Percentiles rank a stretch among this genome's conserved stretches.
phyloP scores from a whole-genome alignment of 2,888 invertebrate genomes.

The Yponomeuta evonymella region DNA sequence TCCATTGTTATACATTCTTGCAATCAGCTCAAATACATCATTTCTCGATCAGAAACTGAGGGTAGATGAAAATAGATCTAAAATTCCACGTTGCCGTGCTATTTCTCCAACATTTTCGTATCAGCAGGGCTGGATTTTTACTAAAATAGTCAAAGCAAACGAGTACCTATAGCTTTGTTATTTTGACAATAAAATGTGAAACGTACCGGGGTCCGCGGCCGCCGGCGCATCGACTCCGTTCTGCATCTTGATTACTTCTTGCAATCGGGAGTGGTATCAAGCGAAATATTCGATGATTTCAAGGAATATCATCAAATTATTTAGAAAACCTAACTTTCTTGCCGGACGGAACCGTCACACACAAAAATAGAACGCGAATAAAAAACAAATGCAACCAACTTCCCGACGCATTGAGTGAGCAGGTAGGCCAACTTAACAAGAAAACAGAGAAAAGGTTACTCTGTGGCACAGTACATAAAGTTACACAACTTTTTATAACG shows the following conservation, averaged over 20 bases:
- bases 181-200: constrained; percentile 49
- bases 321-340: constrained; percentile 53
- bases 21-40: constrained; percentile 5
- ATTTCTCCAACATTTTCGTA: constrained; percentile 24
- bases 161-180: constrained; percentile 41
- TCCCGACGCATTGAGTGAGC: constrained; percentile 35
- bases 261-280: constrained; percentile 53
- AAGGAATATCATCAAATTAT: constrained; percentile 59
- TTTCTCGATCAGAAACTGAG: constrained; percentile 31
- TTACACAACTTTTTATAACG: too few relatives aligned
- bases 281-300: constrained; percentile 35
- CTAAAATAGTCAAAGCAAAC: constrained; percentile 45
- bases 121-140: constrained; percentile 29
- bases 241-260: constrained; percentile 60
- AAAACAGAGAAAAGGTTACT: constrained; percentile 11
- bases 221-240: constrained; percentile 66
- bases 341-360: constrained; percentile 71
- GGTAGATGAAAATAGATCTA: constrained; percentile 47
- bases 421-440: constrained; percentile 31
- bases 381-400: constrained; percentile 57
- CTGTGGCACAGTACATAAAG: background rate
- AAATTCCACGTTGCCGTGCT: constrained; percentile 26
- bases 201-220: constrained; percentile 60
- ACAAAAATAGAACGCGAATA: constrained; percentile 75
- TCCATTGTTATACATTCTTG: constrained; percentile 8